These are phyloP conservation scores for Hyles euphorbiae DNA, from an alignment of 1,140 invertebrate species.

Conservation along the genomic window DNA sequence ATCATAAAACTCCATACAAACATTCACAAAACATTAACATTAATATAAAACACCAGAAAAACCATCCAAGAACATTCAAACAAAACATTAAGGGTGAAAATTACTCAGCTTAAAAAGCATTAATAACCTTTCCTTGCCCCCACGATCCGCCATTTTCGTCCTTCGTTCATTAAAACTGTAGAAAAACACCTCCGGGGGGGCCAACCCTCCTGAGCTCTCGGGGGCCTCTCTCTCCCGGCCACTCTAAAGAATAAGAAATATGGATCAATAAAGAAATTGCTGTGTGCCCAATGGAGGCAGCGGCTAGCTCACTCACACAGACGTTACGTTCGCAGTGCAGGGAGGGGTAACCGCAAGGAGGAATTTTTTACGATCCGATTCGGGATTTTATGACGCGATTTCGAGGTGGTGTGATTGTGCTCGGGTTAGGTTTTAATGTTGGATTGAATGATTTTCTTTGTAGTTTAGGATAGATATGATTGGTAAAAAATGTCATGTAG, in stretches of 20 bases:
- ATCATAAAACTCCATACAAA: not conserved
- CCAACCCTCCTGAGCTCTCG: constrained; percentile 8
- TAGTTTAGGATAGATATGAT: too few relatives aligned
- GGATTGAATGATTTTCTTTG: not conserved
- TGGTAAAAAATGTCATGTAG: too few relatives aligned
- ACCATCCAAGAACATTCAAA: constrained; percentile 31
- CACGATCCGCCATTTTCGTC: constrained; percentile 36
- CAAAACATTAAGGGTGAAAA: constrained; percentile 35
- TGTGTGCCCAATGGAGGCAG: constrained; percentile 67
- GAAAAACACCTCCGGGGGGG: constrained; percentile 62
- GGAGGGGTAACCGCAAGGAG: constrained; percentile 32
- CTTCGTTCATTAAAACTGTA: constrained; percentile 71
- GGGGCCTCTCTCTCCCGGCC: constrained; percentile 32
- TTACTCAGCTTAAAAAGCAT: constrained; percentile 70
- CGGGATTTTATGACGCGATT: not conserved
- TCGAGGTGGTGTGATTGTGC: not conserved
- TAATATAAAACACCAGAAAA: not conserved
- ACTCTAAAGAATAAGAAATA: constrained; percentile 75
- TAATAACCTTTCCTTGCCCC: constrained; percentile 55
- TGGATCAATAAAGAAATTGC: constrained; percentile 75
- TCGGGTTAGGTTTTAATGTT: not conserved
- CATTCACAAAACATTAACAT: not conserved
- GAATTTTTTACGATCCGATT: constrained; percentile 16
- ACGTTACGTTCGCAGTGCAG: constrained; percentile 4
- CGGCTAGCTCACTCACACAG: constrained; percentile 62